Conservation (phyloP, 2,888 invertebrate genomes). For the Dioctria linearis region DNA sequence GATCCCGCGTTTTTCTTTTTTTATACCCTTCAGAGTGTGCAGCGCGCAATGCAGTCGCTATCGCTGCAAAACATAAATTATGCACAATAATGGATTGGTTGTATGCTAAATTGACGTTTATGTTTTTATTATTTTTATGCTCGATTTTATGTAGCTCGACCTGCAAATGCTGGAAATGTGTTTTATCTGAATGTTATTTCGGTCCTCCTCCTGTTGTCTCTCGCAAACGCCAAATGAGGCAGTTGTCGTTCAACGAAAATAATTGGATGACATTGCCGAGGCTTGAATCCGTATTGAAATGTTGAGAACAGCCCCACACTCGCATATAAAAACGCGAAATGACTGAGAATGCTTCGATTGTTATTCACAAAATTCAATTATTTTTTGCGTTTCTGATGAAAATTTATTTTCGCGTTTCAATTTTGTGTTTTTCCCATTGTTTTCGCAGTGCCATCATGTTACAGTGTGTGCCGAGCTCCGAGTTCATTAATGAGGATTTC, state of each 20-base stretch:
- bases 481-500: neutral
- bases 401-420: conserved; percentile 20
- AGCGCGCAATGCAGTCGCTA: conserved; percentile 25
- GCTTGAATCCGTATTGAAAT: conserved; percentile 54
- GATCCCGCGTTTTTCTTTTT: conserved; percentile 12
- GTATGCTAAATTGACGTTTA: conserved; percentile 64
- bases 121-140: conserved; percentile 62
- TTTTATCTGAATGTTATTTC: conserved; percentile 39
- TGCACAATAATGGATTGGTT: conserved; percentile 62
- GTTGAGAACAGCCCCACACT: conserved; percentile 50
- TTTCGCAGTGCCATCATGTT: neutral
- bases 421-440: conserved; percentile 42
- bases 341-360: conserved; percentile 56
- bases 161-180: conserved; percentile 45
- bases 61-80: conserved; percentile 61
- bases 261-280: conserved; percentile 58
- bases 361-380: conserved; percentile 56
- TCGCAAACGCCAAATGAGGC: conserved; percentile 41
- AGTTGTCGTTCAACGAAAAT: conserved; percentile 55
- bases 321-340: conserved; percentile 38
- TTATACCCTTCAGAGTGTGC: conserved; percentile 26
- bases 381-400: conserved; percentile 44
- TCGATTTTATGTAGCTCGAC: conserved; percentile 22
- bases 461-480: neutral
- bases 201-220: conserved; percentile 28